Percentiles rank a stretch among this genome's conserved stretches.
Conservation (phyloP, 2,888 invertebrate species). For the Trichogramma dendrolimi region DNA sequence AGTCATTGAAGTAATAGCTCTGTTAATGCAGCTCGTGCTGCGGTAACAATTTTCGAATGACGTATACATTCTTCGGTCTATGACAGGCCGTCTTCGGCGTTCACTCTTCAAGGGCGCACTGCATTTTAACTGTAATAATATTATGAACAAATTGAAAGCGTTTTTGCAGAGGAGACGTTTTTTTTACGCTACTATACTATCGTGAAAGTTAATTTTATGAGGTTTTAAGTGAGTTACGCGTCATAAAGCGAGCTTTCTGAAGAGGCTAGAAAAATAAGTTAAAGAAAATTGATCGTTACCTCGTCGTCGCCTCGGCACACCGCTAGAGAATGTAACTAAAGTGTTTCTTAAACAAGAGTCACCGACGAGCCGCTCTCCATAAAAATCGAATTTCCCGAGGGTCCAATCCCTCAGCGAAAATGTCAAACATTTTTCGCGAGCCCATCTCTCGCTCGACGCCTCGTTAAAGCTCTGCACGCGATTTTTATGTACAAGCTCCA, state of each 20-base stretch:
- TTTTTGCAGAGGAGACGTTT: conserved; percentile 3
- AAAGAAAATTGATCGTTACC: conserved; percentile 18
- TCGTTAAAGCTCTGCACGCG: neutral
- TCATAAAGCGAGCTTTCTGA: conserved; percentile 11
- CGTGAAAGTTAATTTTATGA: conserved; percentile 20
- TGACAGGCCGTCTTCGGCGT: too few relatives aligned
- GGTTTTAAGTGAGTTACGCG: conserved; percentile 20
- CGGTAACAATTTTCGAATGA: too few relatives aligned
- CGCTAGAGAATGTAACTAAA: neutral
- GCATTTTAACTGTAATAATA: neutral
- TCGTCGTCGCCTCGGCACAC: too few relatives aligned
- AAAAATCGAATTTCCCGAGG: conserved; percentile 5
- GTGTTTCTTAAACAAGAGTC: conserved; percentile 16
- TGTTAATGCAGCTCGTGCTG: too few relatives aligned
- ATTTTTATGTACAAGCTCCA: too few relatives aligned
- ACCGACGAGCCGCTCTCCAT: neutral
- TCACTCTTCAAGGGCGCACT: too few relatives aligned
- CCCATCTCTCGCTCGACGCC: neutral
- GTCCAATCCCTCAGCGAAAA: neutral
- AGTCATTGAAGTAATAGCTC: too few relatives aligned
- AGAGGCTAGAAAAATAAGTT: conserved; percentile 2
- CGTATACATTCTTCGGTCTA: too few relatives aligned
- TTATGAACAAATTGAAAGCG: conserved; percentile 13
- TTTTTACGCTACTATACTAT: conserved; percentile 2
- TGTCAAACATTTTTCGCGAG: neutral